phyloP scores from a whole-genome alignment of 2,888 invertebrate genomes.

The Phorcus lineatus region DNA sequence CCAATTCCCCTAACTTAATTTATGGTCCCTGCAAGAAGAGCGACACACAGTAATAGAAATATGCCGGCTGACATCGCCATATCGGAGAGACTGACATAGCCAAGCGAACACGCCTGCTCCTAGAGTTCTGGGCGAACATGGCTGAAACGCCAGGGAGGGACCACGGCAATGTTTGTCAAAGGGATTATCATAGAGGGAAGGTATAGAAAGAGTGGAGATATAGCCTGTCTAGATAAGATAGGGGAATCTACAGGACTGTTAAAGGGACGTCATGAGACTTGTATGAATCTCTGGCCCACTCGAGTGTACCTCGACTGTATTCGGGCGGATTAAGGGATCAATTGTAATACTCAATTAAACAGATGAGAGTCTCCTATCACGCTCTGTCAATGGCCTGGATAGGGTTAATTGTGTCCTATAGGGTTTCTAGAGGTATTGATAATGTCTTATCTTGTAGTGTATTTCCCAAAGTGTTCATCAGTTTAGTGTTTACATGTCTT shows the following conservation, averaged over 20 bases:
- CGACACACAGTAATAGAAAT: background rate
- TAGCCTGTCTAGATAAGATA: constrained; percentile 1
- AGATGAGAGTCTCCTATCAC: background rate
- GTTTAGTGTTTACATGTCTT: no score
- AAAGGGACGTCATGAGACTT: background rate
- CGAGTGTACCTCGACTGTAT: background rate
- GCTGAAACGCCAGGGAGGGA: background rate
- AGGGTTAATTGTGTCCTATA: no score
- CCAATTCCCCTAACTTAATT: background rate
- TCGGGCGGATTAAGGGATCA: background rate
- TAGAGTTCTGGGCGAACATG: background rate
- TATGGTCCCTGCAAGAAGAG: background rate
- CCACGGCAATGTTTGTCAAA: background rate
- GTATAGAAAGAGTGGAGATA: background rate
- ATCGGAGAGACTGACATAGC: background rate
- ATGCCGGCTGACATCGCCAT: background rate
- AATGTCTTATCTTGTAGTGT: no score
- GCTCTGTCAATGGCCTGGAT: no score
- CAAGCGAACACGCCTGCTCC: background rate
- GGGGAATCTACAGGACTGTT: background rate
- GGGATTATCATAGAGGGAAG: background rate
- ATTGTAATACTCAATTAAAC: background rate
- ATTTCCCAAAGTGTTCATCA: no score
- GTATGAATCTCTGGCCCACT: background rate
- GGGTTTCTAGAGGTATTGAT: no score